phyloP scores from a whole-genome alignment of 2,888 invertebrate species.

The Lochmaea capreae region DNA sequence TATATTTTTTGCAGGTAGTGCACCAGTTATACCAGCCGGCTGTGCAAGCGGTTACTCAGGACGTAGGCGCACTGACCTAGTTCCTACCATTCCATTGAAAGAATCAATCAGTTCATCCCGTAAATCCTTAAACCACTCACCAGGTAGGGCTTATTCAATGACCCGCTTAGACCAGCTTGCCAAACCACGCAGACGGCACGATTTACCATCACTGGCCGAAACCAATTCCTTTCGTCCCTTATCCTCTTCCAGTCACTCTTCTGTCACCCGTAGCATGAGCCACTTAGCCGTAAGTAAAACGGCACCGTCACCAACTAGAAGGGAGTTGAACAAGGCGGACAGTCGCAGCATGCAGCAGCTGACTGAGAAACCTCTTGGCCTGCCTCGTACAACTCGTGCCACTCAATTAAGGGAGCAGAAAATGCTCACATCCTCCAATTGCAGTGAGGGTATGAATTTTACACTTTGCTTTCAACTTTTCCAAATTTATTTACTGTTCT shows the following conservation, averaged over 20 bases:
- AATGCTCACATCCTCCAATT: conserved; percentile 59
- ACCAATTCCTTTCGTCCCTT: conserved; percentile 56
- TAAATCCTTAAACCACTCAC: conserved; percentile 66
- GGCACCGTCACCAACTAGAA: conserved; percentile 62
- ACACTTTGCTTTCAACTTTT: conserved; percentile 17
- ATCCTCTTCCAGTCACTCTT: conserved; percentile 60
- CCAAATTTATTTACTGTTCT: conserved; percentile 13
- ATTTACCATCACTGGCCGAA: conserved; percentile 63
- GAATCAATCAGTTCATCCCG: conserved; percentile 70
- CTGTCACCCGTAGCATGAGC: conserved; percentile 79
- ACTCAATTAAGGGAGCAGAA: conserved; percentile 64
- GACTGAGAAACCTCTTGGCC: conserved; percentile 57
- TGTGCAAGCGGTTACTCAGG: conserved; percentile 80
- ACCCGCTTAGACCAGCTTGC: conserved; percentile 89
- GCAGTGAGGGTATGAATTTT: conserved; percentile 61
- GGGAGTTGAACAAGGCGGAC: conserved; percentile 62
- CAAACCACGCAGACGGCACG: conserved; percentile 73
- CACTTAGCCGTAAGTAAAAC: conserved; percentile 71
- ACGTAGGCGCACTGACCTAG: conserved; percentile 89
- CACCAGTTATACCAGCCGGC: conserved; percentile 68
- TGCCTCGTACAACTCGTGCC: conserved; percentile 63
- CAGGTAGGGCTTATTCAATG: conserved; percentile 94
- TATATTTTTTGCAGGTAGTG: conserved; percentile 36
- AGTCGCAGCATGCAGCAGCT: conserved; percentile 65
- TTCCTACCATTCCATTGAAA: conserved; percentile 87